Percentiles rank a stretch among this genome's conserved stretches.
Evolutionary conservation across 2,113 vertebrate species (phyloP).

Genomic region (Petaurus breviceps): DNA sequence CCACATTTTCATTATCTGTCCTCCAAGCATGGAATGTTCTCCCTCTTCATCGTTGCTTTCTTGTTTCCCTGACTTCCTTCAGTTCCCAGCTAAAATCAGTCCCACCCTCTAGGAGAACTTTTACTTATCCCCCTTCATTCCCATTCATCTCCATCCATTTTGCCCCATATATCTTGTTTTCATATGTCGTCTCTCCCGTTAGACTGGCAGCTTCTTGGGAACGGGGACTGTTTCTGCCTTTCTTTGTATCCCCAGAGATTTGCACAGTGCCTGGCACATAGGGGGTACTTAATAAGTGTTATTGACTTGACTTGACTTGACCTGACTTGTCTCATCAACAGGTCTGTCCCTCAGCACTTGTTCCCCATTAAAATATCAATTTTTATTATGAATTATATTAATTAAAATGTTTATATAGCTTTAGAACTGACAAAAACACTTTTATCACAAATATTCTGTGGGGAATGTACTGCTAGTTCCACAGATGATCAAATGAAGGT

Average conservation of each 20-base stretch:
- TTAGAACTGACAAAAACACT: neutral
- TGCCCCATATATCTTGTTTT: neutral
- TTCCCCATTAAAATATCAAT: neutral
- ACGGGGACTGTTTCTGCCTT: neutral
- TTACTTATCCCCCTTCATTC: neutral
- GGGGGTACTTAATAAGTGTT: neutral
- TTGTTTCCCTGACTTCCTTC: neutral
- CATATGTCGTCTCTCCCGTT: neutral
- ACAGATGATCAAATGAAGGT: neutral
- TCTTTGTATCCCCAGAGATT: neutral
- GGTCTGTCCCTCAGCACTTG: neutral
- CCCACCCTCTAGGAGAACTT: neutral
- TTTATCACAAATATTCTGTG: neutral
- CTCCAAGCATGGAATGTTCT: neutral
- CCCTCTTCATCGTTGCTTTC: neutral
- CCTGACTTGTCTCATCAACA: neutral
- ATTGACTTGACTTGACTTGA: neutral
- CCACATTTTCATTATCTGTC: neutral
- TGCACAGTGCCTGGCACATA: neutral
- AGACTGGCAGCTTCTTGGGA: neutral
- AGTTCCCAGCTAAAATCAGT: neutral
- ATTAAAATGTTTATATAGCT: neutral
- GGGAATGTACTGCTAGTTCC: neutral
- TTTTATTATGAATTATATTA: neutral
- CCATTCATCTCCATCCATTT: neutral